A percentile compares a stretch with the other conserved stretches of the same genome.
Conservation (phyloP, 1,140 invertebrate genomes). For the Drosophila virilis region DNA sequence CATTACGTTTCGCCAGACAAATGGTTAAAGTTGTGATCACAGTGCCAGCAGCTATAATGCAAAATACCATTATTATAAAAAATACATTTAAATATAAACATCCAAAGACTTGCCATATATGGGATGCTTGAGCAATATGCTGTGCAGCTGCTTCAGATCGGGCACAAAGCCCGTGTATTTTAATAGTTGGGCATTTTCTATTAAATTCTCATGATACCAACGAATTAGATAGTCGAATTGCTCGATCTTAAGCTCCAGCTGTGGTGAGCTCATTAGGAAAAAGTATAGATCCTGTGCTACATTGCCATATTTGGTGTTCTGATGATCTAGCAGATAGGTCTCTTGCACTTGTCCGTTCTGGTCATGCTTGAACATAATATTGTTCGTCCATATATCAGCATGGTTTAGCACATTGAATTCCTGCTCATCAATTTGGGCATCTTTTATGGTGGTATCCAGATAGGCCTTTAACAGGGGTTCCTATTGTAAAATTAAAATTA, state of each 20-base stretch:
- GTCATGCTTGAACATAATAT: conserved; percentile 87
- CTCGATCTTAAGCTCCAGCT: conserved; percentile 50
- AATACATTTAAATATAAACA: background rate
- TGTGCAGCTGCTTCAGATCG: conserved; percentile 42
- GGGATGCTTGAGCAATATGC: conserved; percentile 45
- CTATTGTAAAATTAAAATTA: conserved; percentile 9
- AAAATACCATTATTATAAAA: background rate
- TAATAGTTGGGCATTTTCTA: conserved; percentile 27
- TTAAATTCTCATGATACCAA: conserved; percentile 58
- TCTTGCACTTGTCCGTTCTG: conserved; percentile 84
- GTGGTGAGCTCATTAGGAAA: conserved; percentile 49
- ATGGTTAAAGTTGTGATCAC: conserved; percentile 31
- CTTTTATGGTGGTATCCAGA: conserved; percentile 34
- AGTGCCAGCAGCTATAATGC: conserved; percentile 27
- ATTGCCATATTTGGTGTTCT: conserved; percentile 50
- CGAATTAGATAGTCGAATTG: conserved; percentile 58
- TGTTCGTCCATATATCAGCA: conserved; percentile 88
- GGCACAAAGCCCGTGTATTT: conserved; percentile 52
- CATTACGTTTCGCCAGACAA: conserved; percentile 36
- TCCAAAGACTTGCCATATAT: conserved; percentile 18
- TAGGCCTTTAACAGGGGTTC: background rate
- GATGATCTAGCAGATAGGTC: conserved; percentile 85
- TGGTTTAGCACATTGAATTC: conserved; percentile 87
- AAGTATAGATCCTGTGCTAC: conserved; percentile 56
- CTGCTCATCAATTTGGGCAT: conserved; percentile 68